Evolutionary conservation across 2,888 invertebrate genomes (phyloP).

Genomic region (Tridacna crocea): DNA sequence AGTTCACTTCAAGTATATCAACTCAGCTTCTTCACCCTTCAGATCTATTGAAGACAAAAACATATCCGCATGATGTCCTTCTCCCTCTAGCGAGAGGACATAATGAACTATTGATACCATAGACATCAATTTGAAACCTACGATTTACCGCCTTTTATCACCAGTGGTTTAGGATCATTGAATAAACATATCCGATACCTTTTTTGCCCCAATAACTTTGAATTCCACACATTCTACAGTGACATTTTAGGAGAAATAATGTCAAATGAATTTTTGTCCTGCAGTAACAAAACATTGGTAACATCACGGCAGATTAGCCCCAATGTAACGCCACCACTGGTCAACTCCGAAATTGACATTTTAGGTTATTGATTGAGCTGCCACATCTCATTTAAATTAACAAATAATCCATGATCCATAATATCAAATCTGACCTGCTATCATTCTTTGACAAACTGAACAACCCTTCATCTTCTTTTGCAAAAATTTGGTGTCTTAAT

Average conservation of each 20-base stretch:
- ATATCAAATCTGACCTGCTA: neutral
- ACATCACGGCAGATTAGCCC: slow-evolving; percentile 19
- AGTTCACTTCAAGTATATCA: slow-evolving; percentile 16
- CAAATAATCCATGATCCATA: neutral
- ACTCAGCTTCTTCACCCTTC: neutral
- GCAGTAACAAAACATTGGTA: slow-evolving; percentile 4
- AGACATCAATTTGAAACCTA: slow-evolving; percentile 3
- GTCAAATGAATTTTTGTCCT: slow-evolving; percentile 16
- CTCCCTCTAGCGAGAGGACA: slow-evolving; percentile 7
- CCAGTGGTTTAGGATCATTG: neutral
- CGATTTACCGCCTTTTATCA: slow-evolving; percentile 7
- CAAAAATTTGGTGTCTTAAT: too few species aligned
- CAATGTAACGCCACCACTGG: neutral
- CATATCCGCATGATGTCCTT: neutral
- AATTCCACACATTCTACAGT: slow-evolving; percentile 19
- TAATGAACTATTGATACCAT: neutral
- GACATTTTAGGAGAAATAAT: slow-evolving; percentile 24
- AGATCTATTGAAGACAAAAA: neutral
- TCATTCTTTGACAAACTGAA: too few species aligned
- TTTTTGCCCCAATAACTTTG: neutral
- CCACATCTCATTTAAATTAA: slow-evolving; percentile 1
- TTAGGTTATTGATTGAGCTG: slow-evolving; percentile 19
- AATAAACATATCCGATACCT: neutral
- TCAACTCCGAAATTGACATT: slow-evolving; percentile 19
- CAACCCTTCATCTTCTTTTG: too few species aligned